phyloP scores from a whole-genome alignment of 2,888 invertebrate species.

The Aphodius sticticus region DNA sequence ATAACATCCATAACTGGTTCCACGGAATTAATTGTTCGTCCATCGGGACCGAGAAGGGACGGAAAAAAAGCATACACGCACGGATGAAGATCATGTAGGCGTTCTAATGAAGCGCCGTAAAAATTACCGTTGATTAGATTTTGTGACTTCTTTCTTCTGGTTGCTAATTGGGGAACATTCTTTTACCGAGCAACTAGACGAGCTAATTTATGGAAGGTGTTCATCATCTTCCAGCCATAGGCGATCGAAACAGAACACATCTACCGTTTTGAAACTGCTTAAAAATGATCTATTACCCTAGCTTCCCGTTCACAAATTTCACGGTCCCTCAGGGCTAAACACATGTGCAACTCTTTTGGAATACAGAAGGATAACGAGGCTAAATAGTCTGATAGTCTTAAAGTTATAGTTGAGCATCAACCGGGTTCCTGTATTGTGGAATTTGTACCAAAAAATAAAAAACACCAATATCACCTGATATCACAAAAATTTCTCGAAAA shows the following conservation, averaged over 20 bases:
- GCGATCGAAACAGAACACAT: neutral
- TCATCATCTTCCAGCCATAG: neutral
- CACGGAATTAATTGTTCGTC: conserved; percentile 7
- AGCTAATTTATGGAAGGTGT: neutral
- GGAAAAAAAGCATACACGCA: neutral
- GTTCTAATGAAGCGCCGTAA: neutral
- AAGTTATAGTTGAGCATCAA: conserved; percentile 4
- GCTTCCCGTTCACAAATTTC: neutral
- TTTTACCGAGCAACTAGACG: neutral
- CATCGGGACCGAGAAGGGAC: neutral
- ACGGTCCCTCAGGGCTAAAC: neutral
- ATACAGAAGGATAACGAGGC: neutral
- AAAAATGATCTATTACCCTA: neutral
- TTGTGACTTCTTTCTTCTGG: neutral
- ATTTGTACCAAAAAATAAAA: conserved; percentile 29
- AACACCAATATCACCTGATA: conserved; percentile 36
- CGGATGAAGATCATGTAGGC: neutral
- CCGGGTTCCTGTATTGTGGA: neutral
- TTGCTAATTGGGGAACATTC: conserved; percentile 4
- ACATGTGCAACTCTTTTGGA: neutral
- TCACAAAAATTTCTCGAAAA: conserved; percentile 33
- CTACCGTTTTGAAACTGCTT: neutral
- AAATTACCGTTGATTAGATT: neutral
- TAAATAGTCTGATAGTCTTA: neutral
- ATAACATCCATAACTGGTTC: conserved; percentile 23